Evolutionary conservation across 35 echinoderm and acorn worm species (phyloP), one percentile per base, ranked within the genome.

Genomic region (Holothuria glaberrima): DNA sequence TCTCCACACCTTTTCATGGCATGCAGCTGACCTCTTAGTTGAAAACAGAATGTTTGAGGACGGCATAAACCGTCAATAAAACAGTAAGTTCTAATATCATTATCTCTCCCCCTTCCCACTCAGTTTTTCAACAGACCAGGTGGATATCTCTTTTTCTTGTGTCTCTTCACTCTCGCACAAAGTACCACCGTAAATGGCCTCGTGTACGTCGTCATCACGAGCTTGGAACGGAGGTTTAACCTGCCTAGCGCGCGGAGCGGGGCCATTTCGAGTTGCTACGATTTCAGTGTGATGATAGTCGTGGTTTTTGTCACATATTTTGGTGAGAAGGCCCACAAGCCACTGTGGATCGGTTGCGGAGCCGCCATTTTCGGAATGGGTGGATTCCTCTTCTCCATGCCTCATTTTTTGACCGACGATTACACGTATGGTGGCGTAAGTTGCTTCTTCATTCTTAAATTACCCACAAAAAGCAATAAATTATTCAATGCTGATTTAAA

Each of bases 111-210:
- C 35, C 21, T 34, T n/a, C 78, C 35, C 30, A 62, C 52, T 0
- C 71, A 88, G 85, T 14, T 77, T 60, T 82, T 93, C 17, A 94
- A 99, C 67, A 88, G 62, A 75, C 88, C 96, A 10, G 94, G 92
- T 31, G 96, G 96, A 17, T 94, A 89, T 58, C 93, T 94, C 29
- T 69, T 98, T 17, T 98, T 98, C 61, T 76, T 98, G 14, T 91
- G 93, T 63, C 54, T 92, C 22, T 94, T 94, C 52, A 91, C 91
- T 45, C 33, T 98, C 9, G 91, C 91, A 17, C 96, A 98, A 68
- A 90, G 96, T 44, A 98, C 94, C 87, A 94, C 93, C 21, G 96
- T 98, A 9, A 98, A 98, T 50, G 96, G 96, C 0, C 86, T 98
- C 24, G 60, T 98, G 70, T 94, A 98, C 89, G 96, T 98, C 18